phyloP scores from a whole-genome alignment of 2,113 vertebrate genomes.

The Nestor notabilis region DNA sequence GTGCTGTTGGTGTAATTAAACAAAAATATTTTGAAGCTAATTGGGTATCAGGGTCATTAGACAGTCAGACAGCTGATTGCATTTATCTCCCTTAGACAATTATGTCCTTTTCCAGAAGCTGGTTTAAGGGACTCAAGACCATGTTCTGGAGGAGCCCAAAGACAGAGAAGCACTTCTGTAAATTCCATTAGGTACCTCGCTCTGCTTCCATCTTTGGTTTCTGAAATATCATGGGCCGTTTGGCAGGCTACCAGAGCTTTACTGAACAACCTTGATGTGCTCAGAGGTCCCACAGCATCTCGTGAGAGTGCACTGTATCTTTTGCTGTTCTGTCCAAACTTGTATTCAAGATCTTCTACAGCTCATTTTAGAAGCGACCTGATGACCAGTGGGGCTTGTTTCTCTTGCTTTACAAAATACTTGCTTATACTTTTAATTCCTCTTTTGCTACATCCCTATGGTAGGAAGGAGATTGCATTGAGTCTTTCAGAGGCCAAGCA shows the following conservation, averaged over 20 bases:
- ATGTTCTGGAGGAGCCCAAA: neutral
- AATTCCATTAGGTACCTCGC: neutral
- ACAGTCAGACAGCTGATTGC: neutral
- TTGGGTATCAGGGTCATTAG: neutral
- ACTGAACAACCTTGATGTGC: neutral
- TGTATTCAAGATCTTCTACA: neutral
- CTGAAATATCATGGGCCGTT: neutral
- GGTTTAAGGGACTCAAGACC: neutral
- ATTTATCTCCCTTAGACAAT: neutral
- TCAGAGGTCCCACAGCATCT: neutral
- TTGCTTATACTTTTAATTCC: neutral
- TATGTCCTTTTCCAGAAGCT: neutral
- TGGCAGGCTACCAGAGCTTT: neutral
- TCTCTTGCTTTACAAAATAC: neutral
- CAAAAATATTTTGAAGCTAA: neutral
- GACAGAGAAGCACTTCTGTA: neutral
- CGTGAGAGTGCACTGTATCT: fast-evolving
- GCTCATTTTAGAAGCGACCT: neutral
- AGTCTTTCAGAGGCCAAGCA: neutral
- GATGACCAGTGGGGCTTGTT: neutral
- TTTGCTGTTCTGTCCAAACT: neutral
- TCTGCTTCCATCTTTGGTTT: neutral
- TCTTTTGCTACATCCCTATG: neutral
- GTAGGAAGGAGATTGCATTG: neutral
- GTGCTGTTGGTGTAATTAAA: neutral